A percentile compares a stretch with the other conserved stretches of the same genome.
Conservation (phyloP, 2,113 vertebrate species). For the Perca flavescens region DNA sequence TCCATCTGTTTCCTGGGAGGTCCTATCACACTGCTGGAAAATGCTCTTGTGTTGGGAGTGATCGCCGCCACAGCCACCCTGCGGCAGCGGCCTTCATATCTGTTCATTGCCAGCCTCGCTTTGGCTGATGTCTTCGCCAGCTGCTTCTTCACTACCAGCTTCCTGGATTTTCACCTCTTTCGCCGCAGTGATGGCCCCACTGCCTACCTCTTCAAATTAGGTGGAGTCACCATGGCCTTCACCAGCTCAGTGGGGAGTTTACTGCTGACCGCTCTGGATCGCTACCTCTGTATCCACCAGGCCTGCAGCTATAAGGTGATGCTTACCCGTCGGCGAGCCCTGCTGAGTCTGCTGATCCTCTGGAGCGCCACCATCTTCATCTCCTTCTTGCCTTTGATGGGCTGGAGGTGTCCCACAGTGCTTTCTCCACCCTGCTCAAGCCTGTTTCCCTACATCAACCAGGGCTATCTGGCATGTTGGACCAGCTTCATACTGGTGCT, state of each 20-base stretch:
- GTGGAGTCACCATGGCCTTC: conserved; percentile 91
- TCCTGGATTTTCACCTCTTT: conserved; percentile 92
- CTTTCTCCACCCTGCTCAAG: conserved; percentile 82
- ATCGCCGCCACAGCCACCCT: conserved; percentile 84
- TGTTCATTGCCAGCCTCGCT: conserved; percentile 92
- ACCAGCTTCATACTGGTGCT: conserved; percentile 81
- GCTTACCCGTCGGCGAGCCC: conserved; percentile 86
- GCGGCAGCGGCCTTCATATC: conserved; percentile 89
- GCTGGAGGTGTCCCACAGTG: conserved; percentile 90
- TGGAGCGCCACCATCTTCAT: conserved; percentile 85
- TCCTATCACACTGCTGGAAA: conserved; percentile 89
- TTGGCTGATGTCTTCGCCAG: conserved; percentile 92
- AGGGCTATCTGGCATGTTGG: conserved; percentile 87
- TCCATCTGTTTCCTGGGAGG: conserved; percentile 88
- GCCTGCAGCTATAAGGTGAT: conserved; percentile 88
- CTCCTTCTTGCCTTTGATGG: conserved; percentile 90
- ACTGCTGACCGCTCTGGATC: conserved; percentile 92
- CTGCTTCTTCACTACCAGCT: conserved; percentile 88
- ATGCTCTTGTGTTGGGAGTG: conserved; percentile 86
- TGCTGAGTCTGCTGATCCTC: conserved; percentile 82
- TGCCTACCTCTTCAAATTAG: conserved; percentile 91
- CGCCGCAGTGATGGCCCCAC: conserved; percentile 54
- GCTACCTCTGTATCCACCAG: conserved; percentile 90
- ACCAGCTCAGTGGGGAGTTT: conserved; percentile 92
- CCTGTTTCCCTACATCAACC: conserved; percentile 90